Base-by-base conservation (phyloP, 2,888 invertebrate species). In the Stenotaenia linearis region DNA sequence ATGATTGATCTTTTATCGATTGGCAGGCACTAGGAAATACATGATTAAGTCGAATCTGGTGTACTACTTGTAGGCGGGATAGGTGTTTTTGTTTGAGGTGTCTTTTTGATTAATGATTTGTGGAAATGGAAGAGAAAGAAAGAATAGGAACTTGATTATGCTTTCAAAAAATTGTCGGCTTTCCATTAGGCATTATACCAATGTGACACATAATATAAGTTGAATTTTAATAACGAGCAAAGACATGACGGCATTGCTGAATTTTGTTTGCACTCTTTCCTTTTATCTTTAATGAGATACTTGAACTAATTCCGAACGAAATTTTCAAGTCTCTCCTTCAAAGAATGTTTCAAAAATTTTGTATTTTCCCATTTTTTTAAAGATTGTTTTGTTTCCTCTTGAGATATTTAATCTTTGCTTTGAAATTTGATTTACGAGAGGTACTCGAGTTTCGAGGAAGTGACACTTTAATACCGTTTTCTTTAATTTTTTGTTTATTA, bases 81-180 rank as follows among this genome's bases (percentile, higher is more conserved):
- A 4, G 28, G n/a, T 69, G 69, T 69, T 69, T 69, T 69, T 28
- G 23, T 69, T n/a, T 28, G 25, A 28, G 69, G 23, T 69, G 69
- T 69, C 69, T 69, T 69, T 69, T 69, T 69, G 69, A 69, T 69
- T 69, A 69, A 69, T 69, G 69, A 69, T 69, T 69, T 69, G 69
- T 69, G 69, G 69, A 69, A 69, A 69, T 69, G 69, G 69, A 69
- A 69, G 25, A 69, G 69, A 28, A 69, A 28, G 69, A n/a, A 28
- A 69, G 28, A 69, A 23, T 28, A n/a, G 23, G 28, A 69, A 28
- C 69, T 25, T 69, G 28, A 69, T 69, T 69, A 69, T 69, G 18
- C 21, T 50, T 50, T 50, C 18, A 50, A 50, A 45, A 50, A 50
- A 50, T 50, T 50, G 50, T 50, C 50, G 50, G 50, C 18, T 50